Evolutionary conservation across 2,797 vertebrate genomes (phyloP), one percentile per base, ranked within the genome.

Genomic region (Spondyliosoma cantharus): DNA sequence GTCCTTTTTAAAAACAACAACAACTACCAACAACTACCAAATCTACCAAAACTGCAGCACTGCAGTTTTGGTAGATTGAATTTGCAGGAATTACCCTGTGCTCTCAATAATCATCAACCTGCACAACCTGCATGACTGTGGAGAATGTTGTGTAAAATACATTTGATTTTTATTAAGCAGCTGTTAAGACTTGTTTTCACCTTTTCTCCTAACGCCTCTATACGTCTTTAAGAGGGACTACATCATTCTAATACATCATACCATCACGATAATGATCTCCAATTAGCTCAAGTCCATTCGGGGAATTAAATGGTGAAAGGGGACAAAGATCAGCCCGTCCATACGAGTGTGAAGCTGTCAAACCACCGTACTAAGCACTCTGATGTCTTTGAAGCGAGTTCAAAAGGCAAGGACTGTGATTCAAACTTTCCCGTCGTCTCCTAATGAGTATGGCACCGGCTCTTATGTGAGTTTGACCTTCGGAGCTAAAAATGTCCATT

Each of bases 251-350:
- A 93, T 93, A 83, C 87, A 92, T 93, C 83, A 92, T 88, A 90
- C 86, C 76, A 88, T 91, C 83, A 87, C 9, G 87, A 93, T 93
- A 94, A 94, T 93, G 83, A 92, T 91, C 90, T 90, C 81, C 90
- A 94, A 94, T 95, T 94, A 95, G 87, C 91, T 85, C 13, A 59
- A 90, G 85, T 90, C 89, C 87, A 91, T 94, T 95, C 90, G 82
- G 83, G 77, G 89, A 91, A 87, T 91, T 91, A 88, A 92, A 92
- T 90, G 80, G 90, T 76, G 74, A 86, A 86, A 80, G 81, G 77
- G 83, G 83, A 88, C 84, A 88, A 88, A 92, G 87, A 90, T 86
- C 92, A 90, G 72, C 42, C 70, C 74, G 77, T 88, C 87, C 89
- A 90, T 81, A 82, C 7, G 77, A 93, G 84, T 77, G 82, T 74